Base-by-base conservation (phyloP, 2,113 vertebrate species). In the Takifugu bimaculatus region DNA sequence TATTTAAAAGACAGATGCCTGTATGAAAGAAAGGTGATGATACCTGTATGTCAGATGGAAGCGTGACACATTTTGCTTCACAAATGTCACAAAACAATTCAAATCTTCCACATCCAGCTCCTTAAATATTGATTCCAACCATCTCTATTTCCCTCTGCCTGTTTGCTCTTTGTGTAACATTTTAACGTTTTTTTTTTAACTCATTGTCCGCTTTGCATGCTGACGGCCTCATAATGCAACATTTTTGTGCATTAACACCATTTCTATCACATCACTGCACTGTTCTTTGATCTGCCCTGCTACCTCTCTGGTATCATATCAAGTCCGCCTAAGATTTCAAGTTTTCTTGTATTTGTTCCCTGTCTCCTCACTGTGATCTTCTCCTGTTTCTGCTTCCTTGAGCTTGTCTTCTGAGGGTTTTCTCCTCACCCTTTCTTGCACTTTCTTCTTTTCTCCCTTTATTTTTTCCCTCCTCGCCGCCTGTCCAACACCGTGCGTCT, bases 401-500 rank as follows among this genome's bases (percentile, higher is more conserved):
- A 35, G 0, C 20, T 11, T 29, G 49, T 50, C 32, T 2, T 45
- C 44, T 68, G 35, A 27, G n/a, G 15, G 7, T 49, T 4, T 27
- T 57, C 61, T 54, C 47, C 13, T 13, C 6, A 15, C 13, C 42
- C 25, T 45, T 7, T 44, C 11, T 14, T 47, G 43, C 7, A 11
- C 43, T 48, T 20, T 48, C 39, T 29, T 29, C 14, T 28, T 35
- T 14, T 54, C 52, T 10, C 29, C 13, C 45, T 50, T 62, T 29
- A 4, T 35, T 6, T 54, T 26, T 35, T 9, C 27, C 27, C 28
- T 29, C 28, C 7, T 28, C 9, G 15, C 52, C 10, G 56, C 70
- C 64, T 29, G 26, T 75, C 57, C 67, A 42, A 28, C 56, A 32
- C 60, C 27, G 20, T 60, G 65, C 52, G 62, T 70, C 70, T 75